phyloP scores from a whole-genome alignment of 1,140 invertebrate genomes.

The Microplitis demolitor region DNA sequence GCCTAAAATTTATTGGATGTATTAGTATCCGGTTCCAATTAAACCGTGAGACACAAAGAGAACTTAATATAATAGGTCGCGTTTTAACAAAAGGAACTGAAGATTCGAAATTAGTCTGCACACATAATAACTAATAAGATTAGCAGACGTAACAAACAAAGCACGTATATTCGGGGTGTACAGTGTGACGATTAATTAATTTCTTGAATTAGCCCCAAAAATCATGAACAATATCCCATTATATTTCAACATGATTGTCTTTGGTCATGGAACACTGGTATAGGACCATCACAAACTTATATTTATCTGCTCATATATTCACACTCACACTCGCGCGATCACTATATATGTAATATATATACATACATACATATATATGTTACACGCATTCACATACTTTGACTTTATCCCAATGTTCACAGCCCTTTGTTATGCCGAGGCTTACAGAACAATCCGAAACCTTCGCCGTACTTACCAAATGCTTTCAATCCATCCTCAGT shows the following conservation, averaged over 20 bases:
- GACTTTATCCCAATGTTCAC: too few species aligned
- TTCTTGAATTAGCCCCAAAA: not conserved
- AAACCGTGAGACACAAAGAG: not conserved
- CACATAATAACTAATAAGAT: not conserved
- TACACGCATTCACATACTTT: not conserved
- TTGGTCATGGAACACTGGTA: slow-evolving; percentile 44
- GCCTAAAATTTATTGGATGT: too few species aligned
- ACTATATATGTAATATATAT: too few species aligned
- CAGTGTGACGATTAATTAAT: slow-evolving; percentile 29
- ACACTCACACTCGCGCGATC: too few species aligned
- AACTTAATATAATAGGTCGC: too few species aligned
- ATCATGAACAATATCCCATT: slow-evolving; percentile 8
- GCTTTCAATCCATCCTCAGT: slow-evolving; percentile 10
- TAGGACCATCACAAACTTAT: not conserved
- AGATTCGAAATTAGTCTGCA: not conserved
- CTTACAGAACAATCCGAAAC: too few species aligned
- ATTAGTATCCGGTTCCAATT: too few species aligned
- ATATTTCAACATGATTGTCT: slow-evolving; percentile 50
- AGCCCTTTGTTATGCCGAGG: too few species aligned
- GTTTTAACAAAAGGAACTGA: not conserved
- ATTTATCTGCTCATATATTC: not conserved
- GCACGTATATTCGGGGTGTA: slow-evolving; percentile 22
- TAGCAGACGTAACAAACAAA: slow-evolving; percentile 12
- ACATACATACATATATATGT: too few species aligned
- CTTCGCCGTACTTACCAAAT: not conserved